phyloP scores from a whole-genome alignment of 2,797 vertebrate genomes.

The Lithobates sylvaticus region DNA sequence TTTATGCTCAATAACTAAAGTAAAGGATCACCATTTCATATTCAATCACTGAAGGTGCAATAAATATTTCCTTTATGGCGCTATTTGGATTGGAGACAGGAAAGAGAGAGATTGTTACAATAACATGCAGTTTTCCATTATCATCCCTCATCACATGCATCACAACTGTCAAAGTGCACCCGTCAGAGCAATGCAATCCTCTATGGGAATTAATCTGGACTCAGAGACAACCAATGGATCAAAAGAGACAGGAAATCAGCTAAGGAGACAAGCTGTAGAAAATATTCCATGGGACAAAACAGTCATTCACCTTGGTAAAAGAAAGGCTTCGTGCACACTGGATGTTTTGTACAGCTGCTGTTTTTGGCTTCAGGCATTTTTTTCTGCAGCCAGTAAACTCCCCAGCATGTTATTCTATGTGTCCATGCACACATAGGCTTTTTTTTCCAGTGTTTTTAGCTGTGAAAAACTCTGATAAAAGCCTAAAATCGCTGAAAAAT shows the following conservation, averaged over 20 bases:
- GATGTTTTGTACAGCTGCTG: no score
- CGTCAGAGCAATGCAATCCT: constrained; percentile 48
- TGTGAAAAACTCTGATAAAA: no score
- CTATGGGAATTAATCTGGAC: constrained; percentile 43
- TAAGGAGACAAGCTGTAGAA: constrained; percentile 19
- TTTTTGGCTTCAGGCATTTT: no score
- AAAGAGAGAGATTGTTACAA: constrained; percentile 29
- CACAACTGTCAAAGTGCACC: constrained; percentile 25
- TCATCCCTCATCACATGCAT: constrained; percentile 51
- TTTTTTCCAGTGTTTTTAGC: no score
- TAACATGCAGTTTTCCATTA: constrained; percentile 50
- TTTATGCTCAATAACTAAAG: constrained; percentile 42
- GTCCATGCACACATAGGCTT: no score
- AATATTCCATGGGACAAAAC: not conserved
- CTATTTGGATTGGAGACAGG: constrained; percentile 23
- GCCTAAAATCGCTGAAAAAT: no score
- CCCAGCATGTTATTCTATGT: no score
- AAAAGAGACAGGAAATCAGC: constrained; percentile 44
- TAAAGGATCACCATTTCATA: constrained; percentile 18
- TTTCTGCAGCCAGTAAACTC: no score
- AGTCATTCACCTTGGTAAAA: not conserved
- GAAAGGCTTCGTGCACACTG: not conserved
- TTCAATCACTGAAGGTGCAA: constrained; percentile 39
- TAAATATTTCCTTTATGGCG: constrained; percentile 49
- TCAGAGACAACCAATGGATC: constrained; percentile 44